A percentile compares a stretch with the other conserved stretches of the same genome.
phyloP scores from a whole-genome alignment of 2,888 invertebrate species.

The Theodoxus fluviatilis region DNA sequence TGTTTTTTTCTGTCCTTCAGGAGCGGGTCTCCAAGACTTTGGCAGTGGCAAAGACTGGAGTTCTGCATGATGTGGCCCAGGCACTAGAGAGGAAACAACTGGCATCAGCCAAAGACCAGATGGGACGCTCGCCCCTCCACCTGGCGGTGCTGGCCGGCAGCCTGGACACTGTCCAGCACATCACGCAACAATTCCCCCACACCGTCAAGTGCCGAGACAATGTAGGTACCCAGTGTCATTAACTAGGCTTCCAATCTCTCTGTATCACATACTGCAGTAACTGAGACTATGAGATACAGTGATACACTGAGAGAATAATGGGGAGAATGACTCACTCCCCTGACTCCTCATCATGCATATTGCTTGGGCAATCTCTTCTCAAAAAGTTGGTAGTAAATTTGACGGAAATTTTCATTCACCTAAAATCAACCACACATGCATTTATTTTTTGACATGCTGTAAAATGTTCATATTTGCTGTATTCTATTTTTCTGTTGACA shows the following conservation, averaged over 20 bases:
- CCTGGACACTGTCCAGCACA: slow-evolving; percentile 40
- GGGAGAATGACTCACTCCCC: too few relatives aligned
- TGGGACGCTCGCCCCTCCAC: slow-evolving; percentile 47
- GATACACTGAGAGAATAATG: not conserved
- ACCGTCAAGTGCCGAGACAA: slow-evolving; percentile 47
- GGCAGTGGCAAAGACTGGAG: slow-evolving; percentile 38
- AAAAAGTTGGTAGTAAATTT: too few relatives aligned
- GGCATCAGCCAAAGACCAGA: slow-evolving; percentile 39
- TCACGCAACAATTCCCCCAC: slow-evolving; percentile 39
- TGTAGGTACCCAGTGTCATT: slow-evolving; percentile 38
- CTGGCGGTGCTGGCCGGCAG: slow-evolving; percentile 45
- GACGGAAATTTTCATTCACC: too few relatives aligned
- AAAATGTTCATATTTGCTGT: not conserved
- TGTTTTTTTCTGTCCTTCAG: slow-evolving; percentile 31
- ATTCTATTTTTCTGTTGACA: slow-evolving; percentile 30
- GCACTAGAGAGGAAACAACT: slow-evolving; percentile 40
- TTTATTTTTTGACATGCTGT: too few relatives aligned
- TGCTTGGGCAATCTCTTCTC: too few relatives aligned
- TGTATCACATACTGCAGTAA: too few relatives aligned
- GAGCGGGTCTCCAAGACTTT: slow-evolving; percentile 36
- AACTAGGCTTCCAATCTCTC: not conserved
- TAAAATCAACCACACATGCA: too few relatives aligned
- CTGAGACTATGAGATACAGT: too few relatives aligned
- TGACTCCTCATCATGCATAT: not conserved
- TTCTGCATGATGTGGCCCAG: slow-evolving; percentile 37